Base-by-base conservation (phyloP, 2,888 invertebrate species). In the Rutpela maculata region DNA sequence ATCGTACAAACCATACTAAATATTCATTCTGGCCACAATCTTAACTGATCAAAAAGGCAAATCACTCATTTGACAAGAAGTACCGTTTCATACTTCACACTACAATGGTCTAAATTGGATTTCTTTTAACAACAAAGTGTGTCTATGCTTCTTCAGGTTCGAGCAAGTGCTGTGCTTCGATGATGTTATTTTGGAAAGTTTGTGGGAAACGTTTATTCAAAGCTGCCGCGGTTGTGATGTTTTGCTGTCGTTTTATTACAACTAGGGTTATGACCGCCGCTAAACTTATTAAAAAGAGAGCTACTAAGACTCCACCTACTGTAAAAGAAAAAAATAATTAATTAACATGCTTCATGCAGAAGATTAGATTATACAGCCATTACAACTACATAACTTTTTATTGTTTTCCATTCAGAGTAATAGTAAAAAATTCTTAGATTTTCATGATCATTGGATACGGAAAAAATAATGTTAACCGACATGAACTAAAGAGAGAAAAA, bases 151-250 rank as follows among this genome's bases (percentile, higher is more conserved):
- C 89, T 78, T 90, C 90, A 1, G 88, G 84, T 78, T 90, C 89
- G 67, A 90, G 81, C 70, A 90, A 84, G 82, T 89, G 89, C 84
- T 90, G 89, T 66, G 89, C 89, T 82, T 90, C 90, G 73, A 89
- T 85, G 74, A 78, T 63, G 75, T 84, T 86, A 71, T 86, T 85
- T 69, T 88, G 88, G 82, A 89, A 89, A 7, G 88, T 88, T 85
- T 89, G 89, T 18, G 89, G 89, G 81, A 89, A 90, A 66, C 89
- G 83, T 83, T 89, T 90, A 78, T 89, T 89, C 63, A 90, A 83
- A 56, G 89, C 89, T 17, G 89, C 89, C 12, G 87, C 84, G 5
- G 89, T 89, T 19, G 88, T 89, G 68, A 89, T 86, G 76, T 84
- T 89, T 78, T 90, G 89, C 77, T 88, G 89, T 18, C 88, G 82